Base-by-base conservation (phyloP, 1,140 invertebrate species). In the Chrysopa pallens region DNA sequence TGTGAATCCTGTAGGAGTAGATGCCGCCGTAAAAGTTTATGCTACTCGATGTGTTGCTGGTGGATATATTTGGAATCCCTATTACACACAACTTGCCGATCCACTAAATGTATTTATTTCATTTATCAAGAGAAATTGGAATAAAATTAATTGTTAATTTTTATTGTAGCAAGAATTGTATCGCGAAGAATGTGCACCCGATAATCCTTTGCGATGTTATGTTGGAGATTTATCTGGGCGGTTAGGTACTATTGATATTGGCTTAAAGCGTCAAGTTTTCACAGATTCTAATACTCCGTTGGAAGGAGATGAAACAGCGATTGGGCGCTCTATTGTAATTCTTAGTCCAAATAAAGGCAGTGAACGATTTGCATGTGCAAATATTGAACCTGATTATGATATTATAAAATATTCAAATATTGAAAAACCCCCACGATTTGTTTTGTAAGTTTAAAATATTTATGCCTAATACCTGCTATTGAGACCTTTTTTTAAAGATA, bases 61-160 rank as follows among this genome's bases (percentile, higher is more conserved):
- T 37, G 90, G 90, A 15, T 91, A 86, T 54, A 71, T 81, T 27
- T 96, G 88, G 86, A 95, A 95, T 68, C 91, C 92, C 0, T 89
- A 80, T 62, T 87, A 83, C 50, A 88, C 86, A 14, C 86, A 90
- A 63, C 63, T 91, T 6, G 86, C 85, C 1, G 84, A 90, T 68
- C 82, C 86, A 1, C 67, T 85, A 11, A 88, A 90, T 64, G 88
- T 92, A 68, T 73, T 69, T 27, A 40, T 44, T 36, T 36, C 12
- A 13, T 12, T 8, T 8, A 38, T 38, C 2, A 13, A 38, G 1
- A 14, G n/a, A 28, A 27, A 15, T 39, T 38, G 6, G 6, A 14
- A 42, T 2, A 33, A 29, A n/a, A 31, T 11, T 31, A 11, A 15
- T 5, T n/a, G 33, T 27, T 8, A 4, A 42, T 48, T 47, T 46